phyloP scores from a whole-genome alignment of 2,113 vertebrate species.

The Euleptes europaea region DNA sequence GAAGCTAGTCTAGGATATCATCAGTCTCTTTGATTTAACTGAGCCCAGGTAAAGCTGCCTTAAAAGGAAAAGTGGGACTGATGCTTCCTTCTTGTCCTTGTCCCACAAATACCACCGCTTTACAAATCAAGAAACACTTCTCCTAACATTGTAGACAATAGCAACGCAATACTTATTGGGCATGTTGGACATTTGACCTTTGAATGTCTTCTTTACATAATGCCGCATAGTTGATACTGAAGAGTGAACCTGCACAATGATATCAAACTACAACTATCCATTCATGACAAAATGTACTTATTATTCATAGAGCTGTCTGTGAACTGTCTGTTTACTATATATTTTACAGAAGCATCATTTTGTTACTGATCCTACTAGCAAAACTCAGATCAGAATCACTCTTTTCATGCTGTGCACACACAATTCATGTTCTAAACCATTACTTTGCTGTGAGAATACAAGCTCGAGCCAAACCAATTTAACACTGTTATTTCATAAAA shows the following conservation, averaged over 20 bases:
- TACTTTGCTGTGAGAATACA: slow-evolving; percentile 27
- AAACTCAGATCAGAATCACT: slow-evolving; percentile 15
- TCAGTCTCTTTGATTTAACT: neutral
- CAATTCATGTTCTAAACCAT: slow-evolving; percentile 8
- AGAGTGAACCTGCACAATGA: slow-evolving; percentile 37
- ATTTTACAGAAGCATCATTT: slow-evolving; percentile 38
- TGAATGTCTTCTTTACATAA: slow-evolving; percentile 33
- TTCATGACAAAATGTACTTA: slow-evolving; percentile 44
- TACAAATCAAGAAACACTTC: neutral
- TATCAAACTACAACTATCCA: slow-evolving; percentile 24
- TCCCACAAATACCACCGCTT: neutral
- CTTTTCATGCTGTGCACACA: fast-evolving
- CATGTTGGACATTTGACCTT: slow-evolving; percentile 7
- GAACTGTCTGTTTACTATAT: slow-evolving; percentile 46
- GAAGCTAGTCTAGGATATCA: neutral
- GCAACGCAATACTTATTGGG: slow-evolving; percentile 22
- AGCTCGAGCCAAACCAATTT: slow-evolving; percentile 2
- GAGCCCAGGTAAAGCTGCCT: neutral
- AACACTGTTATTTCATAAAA: slow-evolving; percentile 30
- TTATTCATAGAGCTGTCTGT: slow-evolving; percentile 57
- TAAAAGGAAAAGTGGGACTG: neutral
- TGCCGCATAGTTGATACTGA: slow-evolving; percentile 29
- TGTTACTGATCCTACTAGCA: slow-evolving; percentile 10
- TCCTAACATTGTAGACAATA: neutral
- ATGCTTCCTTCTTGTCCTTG: neutral